phyloP scores from a whole-genome alignment of 2,797 vertebrate genomes.

The Gila robusta region DNA sequence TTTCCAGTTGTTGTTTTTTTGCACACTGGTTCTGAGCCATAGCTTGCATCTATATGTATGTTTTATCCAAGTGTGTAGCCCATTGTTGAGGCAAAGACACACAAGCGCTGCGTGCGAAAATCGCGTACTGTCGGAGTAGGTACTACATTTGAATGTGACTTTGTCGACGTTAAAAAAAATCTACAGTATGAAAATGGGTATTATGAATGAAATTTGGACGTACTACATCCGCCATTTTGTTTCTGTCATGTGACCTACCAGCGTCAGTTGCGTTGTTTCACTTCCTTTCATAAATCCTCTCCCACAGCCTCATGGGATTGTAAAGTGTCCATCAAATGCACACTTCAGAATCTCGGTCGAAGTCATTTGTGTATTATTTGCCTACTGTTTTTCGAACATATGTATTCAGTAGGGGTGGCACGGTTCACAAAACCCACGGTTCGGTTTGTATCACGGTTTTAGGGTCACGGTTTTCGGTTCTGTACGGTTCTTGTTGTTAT shows the following conservation, averaged over 20 bases:
- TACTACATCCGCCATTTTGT: background rate
- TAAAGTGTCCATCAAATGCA: background rate
- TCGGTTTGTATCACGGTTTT: too few relatives aligned
- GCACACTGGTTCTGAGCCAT: conserved; percentile 24
- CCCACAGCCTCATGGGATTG: background rate
- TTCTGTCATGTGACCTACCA: background rate
- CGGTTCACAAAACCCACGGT: too few relatives aligned
- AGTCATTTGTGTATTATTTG: background rate
- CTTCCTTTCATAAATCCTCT: background rate
- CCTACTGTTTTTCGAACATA: background rate
- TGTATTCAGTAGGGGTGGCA: too few relatives aligned
- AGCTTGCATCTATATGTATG: conserved; percentile 12
- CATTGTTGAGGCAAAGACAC: background rate
- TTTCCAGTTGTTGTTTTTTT: conserved; percentile 43
- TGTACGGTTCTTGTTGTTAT: too few relatives aligned
- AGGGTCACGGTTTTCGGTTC: too few relatives aligned
- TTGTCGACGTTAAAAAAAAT: background rate
- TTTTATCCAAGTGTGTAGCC: background rate
- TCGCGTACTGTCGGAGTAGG: too few relatives aligned
- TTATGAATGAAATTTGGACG: background rate
- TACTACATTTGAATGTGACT: background rate
- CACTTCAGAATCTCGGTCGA: background rate
- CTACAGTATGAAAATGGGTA: background rate
- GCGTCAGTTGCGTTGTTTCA: background rate
- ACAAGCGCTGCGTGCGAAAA: background rate